These are phyloP conservation scores for Harmothoe impar DNA, from an alignment of 2,888 invertebrate species.

Conservation along the genomic window DNA sequence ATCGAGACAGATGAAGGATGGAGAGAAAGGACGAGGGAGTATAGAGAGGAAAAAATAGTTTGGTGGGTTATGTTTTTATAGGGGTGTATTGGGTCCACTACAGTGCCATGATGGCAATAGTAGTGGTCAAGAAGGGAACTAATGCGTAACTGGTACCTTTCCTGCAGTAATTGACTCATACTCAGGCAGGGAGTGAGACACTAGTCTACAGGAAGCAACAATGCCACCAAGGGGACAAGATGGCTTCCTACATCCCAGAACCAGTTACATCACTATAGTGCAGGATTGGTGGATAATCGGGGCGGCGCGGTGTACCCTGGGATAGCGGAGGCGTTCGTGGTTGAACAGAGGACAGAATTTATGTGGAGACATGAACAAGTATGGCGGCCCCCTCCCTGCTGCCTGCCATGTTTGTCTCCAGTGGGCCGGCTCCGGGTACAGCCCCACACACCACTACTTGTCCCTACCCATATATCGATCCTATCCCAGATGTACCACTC, in stretches of 20 bases:
- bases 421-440: background rate
- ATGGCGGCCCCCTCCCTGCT: background rate
- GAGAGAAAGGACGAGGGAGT: background rate
- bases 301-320: background rate
- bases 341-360: background rate
- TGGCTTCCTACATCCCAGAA: too few species aligned
- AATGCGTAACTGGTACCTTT: background rate
- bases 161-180: too few species aligned
- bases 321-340: background rate
- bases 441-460: background rate
- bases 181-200: too few species aligned
- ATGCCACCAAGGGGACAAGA: too few species aligned
- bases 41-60: background rate
- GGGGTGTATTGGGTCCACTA: background rate
- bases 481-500: background rate
- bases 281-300: background rate
- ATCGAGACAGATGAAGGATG: too few species aligned
- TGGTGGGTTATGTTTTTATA: background rate
- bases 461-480: background rate
- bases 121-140: too few species aligned
- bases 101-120: background rate
- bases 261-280: too few species aligned
- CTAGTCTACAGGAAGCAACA: too few species aligned
- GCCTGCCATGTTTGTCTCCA: background rate
- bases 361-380: slow-evolving; percentile 33